These are phyloP conservation scores for Vanacampus margaritifer DNA, from an alignment of 2,113 vertebrate species.

Conservation along the genomic window DNA sequence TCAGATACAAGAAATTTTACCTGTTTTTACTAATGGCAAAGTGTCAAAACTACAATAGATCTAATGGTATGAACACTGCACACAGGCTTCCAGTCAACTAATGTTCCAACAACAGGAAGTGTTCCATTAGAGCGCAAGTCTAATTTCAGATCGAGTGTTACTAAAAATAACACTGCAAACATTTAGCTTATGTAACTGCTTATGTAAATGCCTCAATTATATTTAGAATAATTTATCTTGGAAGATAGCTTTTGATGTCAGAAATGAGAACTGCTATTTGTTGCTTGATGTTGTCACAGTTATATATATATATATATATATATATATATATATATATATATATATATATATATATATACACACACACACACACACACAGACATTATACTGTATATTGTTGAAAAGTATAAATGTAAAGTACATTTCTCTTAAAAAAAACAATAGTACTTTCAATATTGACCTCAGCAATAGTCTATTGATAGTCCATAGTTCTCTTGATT, in stretches of 20 bases:
- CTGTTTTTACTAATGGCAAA: no score
- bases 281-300: not conserved
- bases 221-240: not conserved
- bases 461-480: no score
- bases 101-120: conserved; percentile 1
- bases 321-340: no score
- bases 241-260: not conserved
- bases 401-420: not conserved
- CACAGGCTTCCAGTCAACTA: not conserved
- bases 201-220: not conserved
- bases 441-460: no score
- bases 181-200: not conserved
- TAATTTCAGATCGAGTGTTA: not conserved
- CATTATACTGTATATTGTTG: no score
- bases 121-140: not conserved
- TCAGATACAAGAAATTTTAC: no score
- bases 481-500: not conserved
- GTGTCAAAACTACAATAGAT: not conserved
- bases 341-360: no score
- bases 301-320: not conserved
- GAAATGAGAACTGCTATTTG: not conserved
- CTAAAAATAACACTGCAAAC: conserved; percentile 1
- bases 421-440: not conserved
- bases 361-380: no score
- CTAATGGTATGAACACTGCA: not conserved